Evolutionary conservation across 2,888 invertebrate species (phyloP).

Genomic region (Monopis laevigella): DNA sequence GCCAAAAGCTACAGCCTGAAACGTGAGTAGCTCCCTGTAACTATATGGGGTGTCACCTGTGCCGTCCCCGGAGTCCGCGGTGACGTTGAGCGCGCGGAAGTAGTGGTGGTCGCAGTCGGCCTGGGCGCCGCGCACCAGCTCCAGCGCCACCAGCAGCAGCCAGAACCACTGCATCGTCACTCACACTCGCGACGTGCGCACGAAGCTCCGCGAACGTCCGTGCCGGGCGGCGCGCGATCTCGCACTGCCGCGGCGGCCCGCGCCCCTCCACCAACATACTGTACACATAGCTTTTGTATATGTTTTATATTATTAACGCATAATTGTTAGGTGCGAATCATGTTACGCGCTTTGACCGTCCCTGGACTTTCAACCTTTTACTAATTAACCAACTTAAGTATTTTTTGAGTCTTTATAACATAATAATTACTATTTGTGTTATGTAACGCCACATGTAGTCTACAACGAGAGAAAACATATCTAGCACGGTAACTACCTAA

Average conservation of each 20-base stretch:
- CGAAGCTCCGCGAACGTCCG: conserved; percentile 35
- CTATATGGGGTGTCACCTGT: conserved; percentile 62
- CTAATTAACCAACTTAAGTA: no score
- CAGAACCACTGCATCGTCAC: conserved; percentile 33
- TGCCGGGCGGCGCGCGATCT: conserved; percentile 52
- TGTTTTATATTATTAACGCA: no score
- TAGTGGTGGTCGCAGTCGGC: conserved; percentile 51
- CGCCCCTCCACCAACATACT: neutral
- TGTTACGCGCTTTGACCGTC: conserved; percentile 25
- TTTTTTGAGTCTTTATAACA: no score
- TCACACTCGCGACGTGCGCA: conserved; percentile 48
- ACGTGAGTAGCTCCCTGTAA: no score
- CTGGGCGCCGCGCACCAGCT: conserved; percentile 35
- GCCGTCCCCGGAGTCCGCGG: conserved; percentile 55
- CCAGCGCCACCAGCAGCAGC: conserved; percentile 22
- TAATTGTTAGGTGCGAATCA: no score
- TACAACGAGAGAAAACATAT: no score
- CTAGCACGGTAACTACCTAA: no score
- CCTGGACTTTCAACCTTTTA: no score
- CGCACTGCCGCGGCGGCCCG: conserved; percentile 32
- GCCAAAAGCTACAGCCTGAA: no score
- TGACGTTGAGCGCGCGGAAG: conserved; percentile 52
- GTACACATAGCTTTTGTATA: neutral
- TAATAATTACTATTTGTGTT: no score
- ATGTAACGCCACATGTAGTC: no score